Base-by-base conservation (phyloP, 2,888 invertebrate genomes). In the Rhagonycha lutea region DNA sequence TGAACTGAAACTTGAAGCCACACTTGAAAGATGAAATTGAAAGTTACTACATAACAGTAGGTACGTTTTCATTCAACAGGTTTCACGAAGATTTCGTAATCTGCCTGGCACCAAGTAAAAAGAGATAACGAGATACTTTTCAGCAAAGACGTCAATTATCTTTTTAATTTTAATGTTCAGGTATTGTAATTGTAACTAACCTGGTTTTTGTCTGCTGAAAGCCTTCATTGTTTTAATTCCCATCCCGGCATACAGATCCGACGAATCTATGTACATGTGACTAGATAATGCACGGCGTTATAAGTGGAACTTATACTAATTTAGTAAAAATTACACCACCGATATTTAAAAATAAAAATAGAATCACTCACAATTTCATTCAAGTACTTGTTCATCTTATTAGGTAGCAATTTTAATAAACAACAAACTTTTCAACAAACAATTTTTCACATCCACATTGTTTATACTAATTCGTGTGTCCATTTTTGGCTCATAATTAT, bases 151-250 rank as follows among this genome's bases (percentile, higher is more conserved):
- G 47, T 47, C 47, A 12, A 47, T 47, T 47, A 47, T 47, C 47
- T 47, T n/a, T 47, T 47, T 5, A 47, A 47, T 47, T 47, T n/a
- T 47, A n/a, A 47, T 47, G 47, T 47, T 47, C 47, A 47, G 47
- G 47, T 47, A 47, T 47, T 47, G 47, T n/a, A n/a, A 24, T 61
- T 23, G 61, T 14, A 70, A 74, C 89, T 90, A 90, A 94, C 94
- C 94, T 94, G 78, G 76, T 76, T 94, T 94, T 89, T 93, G 92
- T 92, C 94, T 94, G 91, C 92, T 93, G 91, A 94, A 94, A 90
- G 94, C 93, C 92, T 94, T 94, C 94, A 94, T 94, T 90, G 92
- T 92, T 92, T 94, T 94, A 92, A 94, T 94, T 94, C 94, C 94
- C 94, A 95, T 94, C 91, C 94, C 94, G 90, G 88, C 88, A 88